phyloP scores from a whole-genome alignment of 2,888 invertebrate genomes.

The Aporophyla nigra region DNA sequence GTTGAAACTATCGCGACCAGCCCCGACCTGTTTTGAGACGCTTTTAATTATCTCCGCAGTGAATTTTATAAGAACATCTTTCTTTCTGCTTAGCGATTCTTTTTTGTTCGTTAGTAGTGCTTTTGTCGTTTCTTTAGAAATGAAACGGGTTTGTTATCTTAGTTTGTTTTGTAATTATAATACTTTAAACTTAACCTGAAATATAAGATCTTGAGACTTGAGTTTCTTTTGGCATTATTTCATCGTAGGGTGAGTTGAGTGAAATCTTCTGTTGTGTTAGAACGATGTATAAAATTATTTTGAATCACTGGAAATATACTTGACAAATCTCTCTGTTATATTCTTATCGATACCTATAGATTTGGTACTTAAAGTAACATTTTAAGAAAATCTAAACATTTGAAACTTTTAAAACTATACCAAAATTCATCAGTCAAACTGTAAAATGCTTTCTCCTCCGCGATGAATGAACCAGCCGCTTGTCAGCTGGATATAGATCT shows the following conservation, averaged over 20 bases:
- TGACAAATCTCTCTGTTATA: neutral
- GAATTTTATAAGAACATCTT: slow-evolving; percentile 58
- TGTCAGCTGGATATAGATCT: slow-evolving; percentile 40
- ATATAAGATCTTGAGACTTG: slow-evolving; percentile 19
- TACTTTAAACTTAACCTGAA: slow-evolving; percentile 32
- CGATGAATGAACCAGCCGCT: slow-evolving; percentile 43
- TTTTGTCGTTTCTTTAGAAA: slow-evolving; percentile 55
- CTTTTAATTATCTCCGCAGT: slow-evolving; percentile 64
- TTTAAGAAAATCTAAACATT: neutral
- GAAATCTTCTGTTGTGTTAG: neutral
- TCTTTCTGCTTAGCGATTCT: slow-evolving; percentile 47
- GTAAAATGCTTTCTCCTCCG: neutral
- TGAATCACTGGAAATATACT: too few relatives aligned
- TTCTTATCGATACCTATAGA: neutral
- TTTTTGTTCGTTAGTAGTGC: slow-evolving; percentile 51
- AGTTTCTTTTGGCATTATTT: slow-evolving; percentile 18
- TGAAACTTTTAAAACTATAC: neutral
- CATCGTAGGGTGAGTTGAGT: neutral
- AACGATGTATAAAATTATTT: neutral
- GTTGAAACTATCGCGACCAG: slow-evolving; percentile 52
- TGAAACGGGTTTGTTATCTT: slow-evolving; percentile 38
- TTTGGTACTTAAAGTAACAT: neutral
- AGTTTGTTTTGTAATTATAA: slow-evolving; percentile 47
- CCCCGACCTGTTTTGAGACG: slow-evolving; percentile 44
- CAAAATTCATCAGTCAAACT: slow-evolving; percentile 3